Conservation (phyloP, 2,113 vertebrate genomes). For the Peromyscus maniculatus region DNA sequence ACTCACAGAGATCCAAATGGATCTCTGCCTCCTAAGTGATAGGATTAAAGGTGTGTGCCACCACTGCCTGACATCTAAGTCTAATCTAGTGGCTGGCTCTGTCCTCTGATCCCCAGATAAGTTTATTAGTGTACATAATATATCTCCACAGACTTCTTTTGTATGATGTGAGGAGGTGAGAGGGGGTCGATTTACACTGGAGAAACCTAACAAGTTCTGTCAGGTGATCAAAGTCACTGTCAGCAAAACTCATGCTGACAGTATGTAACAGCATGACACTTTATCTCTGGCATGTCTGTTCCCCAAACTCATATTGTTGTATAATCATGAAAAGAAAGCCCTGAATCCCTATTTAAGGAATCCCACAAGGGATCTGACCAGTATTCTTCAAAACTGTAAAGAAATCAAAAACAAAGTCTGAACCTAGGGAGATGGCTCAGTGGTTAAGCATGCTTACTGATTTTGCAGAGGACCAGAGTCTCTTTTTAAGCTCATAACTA, state of each 20-base stretch:
- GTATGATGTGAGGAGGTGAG: too few species aligned
- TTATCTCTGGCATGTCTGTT: background rate
- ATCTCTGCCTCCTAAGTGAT: too few species aligned
- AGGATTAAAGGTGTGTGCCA: too few species aligned
- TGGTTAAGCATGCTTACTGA: too few species aligned
- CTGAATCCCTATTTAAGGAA: background rate
- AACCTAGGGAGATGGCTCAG: background rate
- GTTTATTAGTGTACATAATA: too few species aligned
- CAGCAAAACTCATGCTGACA: background rate
- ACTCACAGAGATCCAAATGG: too few species aligned
- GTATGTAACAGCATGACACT: background rate
- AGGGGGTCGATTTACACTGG: background rate
- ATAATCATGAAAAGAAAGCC: background rate
- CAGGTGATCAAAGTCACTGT: background rate
- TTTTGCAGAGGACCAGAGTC: background rate
- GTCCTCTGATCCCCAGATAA: too few species aligned
- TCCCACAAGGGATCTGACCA: background rate
- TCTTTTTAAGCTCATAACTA: background rate
- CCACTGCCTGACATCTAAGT: too few species aligned
- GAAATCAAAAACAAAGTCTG: background rate
- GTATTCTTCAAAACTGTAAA: background rate
- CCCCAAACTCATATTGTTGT: background rate
- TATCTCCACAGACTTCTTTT: too few species aligned
- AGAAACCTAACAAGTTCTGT: background rate
- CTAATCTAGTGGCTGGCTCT: too few species aligned